phyloP scores from a whole-genome alignment of 2,888 invertebrate genomes.

The Choristoneura rosaceana region DNA sequence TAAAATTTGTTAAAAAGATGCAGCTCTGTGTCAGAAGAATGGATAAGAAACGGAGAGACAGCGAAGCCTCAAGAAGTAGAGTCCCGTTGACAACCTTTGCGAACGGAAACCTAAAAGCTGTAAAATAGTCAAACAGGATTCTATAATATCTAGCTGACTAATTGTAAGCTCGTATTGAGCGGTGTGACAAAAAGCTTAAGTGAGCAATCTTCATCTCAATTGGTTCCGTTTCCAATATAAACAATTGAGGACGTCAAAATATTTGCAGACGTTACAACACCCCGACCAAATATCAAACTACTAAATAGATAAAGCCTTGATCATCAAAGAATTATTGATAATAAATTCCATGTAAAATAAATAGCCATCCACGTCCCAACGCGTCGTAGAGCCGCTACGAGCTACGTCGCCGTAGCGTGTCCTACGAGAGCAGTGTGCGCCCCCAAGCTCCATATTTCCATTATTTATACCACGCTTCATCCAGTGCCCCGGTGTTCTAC shows the following conservation, averaged over 20 bases:
- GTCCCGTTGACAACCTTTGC: too few relatives aligned
- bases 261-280: neutral
- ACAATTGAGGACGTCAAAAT: neutral
- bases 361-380: conserved; percentile 14
- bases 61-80: too few relatives aligned
- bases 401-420: conserved; percentile 44
- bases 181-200: neutral
- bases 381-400: conserved; percentile 33
- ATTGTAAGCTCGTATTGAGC: neutral
- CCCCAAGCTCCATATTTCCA: conserved; percentile 31
- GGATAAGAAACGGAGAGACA: too few relatives aligned
- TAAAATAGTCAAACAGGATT: neutral
- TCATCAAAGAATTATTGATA: neutral
- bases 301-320: neutral
- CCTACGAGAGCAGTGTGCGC: conserved; percentile 7
- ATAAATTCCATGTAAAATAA: conserved; percentile 22
- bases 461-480: conserved; percentile 32
- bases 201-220: neutral
- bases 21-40: too few relatives aligned
- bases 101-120: too few relatives aligned
- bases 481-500: conserved; percentile 27
- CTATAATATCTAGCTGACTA: neutral
- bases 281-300: too few relatives aligned
- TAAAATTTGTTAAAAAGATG: too few relatives aligned
- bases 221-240: too few relatives aligned